phyloP scores from a whole-genome alignment of 2,797 vertebrate genomes.

The Petrocephalus sullivani region DNA sequence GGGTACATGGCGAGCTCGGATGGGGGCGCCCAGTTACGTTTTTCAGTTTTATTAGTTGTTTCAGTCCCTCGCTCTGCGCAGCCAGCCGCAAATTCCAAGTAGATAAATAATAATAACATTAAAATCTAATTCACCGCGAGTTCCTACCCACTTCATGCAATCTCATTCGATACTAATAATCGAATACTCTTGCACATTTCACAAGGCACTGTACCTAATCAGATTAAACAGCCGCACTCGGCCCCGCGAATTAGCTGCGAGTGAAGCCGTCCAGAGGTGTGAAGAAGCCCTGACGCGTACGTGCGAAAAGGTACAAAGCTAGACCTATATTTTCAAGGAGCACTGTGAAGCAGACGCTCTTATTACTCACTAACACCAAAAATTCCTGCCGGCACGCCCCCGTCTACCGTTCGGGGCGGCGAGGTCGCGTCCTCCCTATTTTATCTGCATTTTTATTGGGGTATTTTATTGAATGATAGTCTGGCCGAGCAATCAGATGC shows the following conservation, averaged over 20 bases:
- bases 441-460: neutral
- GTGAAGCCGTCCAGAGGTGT: neutral
- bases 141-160: neutral
- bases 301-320: constrained; percentile 8
- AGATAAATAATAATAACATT: neutral
- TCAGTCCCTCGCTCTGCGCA: no score
- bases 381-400: neutral
- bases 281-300: neutral
- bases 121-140: neutral
- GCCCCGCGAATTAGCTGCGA: neutral
- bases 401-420: neutral
- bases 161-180: neutral
- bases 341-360: neutral
- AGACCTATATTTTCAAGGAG: neutral
- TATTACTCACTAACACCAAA: neutral
- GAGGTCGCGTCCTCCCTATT: neutral
- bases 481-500: neutral
- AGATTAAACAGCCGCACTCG: neutral
- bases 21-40: no score
- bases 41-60: no score
- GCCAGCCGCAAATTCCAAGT: no score
- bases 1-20: no score
- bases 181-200: neutral
- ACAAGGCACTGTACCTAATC: neutral
- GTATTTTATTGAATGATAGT: neutral